Base-by-base conservation (phyloP, 1,140 invertebrate genomes). In the Metopolophium dirhodum region DNA sequence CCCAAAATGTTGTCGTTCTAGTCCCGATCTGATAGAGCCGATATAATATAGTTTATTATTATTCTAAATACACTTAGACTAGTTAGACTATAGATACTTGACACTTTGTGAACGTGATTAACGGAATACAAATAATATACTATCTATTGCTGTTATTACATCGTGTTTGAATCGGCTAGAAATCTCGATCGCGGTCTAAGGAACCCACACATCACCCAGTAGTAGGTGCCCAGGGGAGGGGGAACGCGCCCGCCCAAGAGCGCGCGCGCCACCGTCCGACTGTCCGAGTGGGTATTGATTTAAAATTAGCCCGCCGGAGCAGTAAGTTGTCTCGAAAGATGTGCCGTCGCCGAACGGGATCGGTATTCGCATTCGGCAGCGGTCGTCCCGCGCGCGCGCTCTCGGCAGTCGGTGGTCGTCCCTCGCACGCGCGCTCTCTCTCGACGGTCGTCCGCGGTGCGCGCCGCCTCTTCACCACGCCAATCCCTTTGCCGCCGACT, bases 221-320 rank as follows among this genome's bases (percentile, higher is more conserved):
- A 11, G 47, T 41, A 22, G 47, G 37, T 23, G 18, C n/a, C n/a
- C 30, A 18, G 61, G n/a, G 18, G 4, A 22, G 51, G 22, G 51
- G 20, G 88, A 57, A 57, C 88, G 41, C 88, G 51, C 51, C 51
- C 88, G 51, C 23, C 88, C 88, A 30, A 47, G 3, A 37, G 18
- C 49, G 87, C 30, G 26, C 45, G 82, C 47, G 2, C 88, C 35
- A 61, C 54, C 88, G 35, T 89, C 51, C 20, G 22, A 41, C 85
- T 83, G n/a, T 83, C 83, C 51, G 88, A 35, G 35, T n/a, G 18
- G 41, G 89, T 90, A 90, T 90, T 90, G 89, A 90, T 90, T 90
- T 90, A 90, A 90, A 90, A 90, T 90, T 90, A 90, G 89, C 89
- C 54, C 89, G 57, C n/a, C 86, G 49, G 18, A 47, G 86, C 45